Percentiles rank a stretch among this genome's conserved stretches.
These are phyloP conservation scores for Glossophaga mutica DNA, from an alignment of 2,797 vertebrate species.

Conservation along the genomic window DNA sequence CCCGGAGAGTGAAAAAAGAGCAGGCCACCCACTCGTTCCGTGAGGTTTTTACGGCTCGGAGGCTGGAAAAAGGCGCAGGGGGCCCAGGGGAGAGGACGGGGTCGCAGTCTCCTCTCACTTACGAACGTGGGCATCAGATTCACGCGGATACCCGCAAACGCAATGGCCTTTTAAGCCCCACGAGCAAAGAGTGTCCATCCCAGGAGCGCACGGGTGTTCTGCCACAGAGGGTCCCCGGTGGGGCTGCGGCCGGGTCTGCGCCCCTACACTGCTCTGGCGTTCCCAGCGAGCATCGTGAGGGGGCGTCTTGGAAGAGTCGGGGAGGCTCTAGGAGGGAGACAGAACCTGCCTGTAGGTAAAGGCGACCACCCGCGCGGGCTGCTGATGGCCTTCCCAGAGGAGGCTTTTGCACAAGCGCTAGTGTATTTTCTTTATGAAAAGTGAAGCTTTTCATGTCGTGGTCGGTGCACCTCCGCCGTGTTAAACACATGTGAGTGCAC, in stretches of 20 bases:
- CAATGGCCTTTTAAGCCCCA: not conserved
- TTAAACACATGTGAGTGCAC: fast-evolving
- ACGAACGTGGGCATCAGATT: no score
- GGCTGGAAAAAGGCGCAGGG: not conserved
- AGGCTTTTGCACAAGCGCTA: not conserved
- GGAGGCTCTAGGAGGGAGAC: not conserved
- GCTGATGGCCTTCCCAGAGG: not conserved
- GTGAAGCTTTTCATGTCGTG: no score
- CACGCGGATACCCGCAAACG: not conserved
- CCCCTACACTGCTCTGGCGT: no score
- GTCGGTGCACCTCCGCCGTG: not conserved
- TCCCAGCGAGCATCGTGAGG: no score
- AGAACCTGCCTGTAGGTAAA: no score
- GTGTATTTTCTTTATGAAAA: not conserved
- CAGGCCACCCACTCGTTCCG: not conserved
- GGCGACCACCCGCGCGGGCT: not conserved
- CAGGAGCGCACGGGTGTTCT: no score
- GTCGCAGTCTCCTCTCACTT: fast-evolving
- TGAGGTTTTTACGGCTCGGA: not conserved
- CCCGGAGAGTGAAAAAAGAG: not conserved
- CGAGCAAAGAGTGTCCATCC: not conserved
- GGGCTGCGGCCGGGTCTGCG: no score
- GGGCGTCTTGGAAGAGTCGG: not conserved
- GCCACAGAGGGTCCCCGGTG: fast-evolving
- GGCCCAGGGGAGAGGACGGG: not conserved